Conservation (phyloP, 1,140 invertebrate genomes). For the Apis mellifera region DNA sequence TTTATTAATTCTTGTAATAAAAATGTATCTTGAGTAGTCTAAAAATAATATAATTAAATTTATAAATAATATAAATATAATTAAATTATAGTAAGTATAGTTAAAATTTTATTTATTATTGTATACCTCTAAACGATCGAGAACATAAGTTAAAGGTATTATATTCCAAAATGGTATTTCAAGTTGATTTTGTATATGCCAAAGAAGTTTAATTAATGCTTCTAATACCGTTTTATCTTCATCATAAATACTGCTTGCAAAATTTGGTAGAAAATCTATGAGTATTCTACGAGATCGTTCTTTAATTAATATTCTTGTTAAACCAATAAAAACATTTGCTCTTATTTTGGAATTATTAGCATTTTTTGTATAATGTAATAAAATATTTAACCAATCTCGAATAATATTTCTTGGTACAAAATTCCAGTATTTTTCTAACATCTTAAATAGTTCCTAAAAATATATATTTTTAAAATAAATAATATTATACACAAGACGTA, state of each 20-base stretch:
- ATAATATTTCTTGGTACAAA: conserved; percentile 37
- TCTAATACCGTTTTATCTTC: conserved; percentile 43
- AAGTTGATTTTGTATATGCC: conserved; percentile 37
- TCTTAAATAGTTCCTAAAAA: conserved; percentile 48
- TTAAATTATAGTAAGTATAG: background rate
- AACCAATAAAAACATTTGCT: conserved; percentile 44
- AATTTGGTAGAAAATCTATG: conserved; percentile 38
- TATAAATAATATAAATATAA: conserved; percentile 1
- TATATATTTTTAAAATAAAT: background rate
- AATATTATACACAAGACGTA: no score
- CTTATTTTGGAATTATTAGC: conserved; percentile 51
- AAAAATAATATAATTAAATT: conserved; percentile 5
- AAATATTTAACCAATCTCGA: conserved; percentile 51
- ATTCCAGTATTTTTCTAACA: conserved; percentile 59
- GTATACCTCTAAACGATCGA: conserved; percentile 60
- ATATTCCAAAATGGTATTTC: conserved; percentile 52
- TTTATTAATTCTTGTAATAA: conserved; percentile 49
- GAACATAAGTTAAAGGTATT: conserved; percentile 49
- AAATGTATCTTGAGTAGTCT: conserved; percentile 43
- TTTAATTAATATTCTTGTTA: conserved; percentile 54
- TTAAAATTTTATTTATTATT: background rate
- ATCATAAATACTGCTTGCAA: conserved; percentile 49
- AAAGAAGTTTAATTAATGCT: conserved; percentile 55
- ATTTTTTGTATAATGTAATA: conserved; percentile 35
- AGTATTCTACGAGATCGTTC: conserved; percentile 24